These are phyloP conservation scores for Brachionus asplanchnoidis DNA, from an alignment of 1,140 invertebrate species.

Conservation along the genomic window DNA sequence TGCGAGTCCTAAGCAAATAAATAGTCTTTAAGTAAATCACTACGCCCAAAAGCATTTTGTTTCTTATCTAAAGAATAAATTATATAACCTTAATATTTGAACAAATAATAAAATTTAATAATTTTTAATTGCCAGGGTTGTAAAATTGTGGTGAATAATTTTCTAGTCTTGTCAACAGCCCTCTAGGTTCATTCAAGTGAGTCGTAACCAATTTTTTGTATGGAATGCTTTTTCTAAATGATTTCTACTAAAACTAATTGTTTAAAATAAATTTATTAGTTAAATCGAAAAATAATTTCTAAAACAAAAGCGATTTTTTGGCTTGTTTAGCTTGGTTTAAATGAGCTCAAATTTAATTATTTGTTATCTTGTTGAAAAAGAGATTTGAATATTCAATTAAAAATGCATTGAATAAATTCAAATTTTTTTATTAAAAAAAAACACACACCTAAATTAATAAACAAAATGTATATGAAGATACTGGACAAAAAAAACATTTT, in stretches of 20 bases:
- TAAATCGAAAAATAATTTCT: not conserved
- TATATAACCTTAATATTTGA: not conserved
- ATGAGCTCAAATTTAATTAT: not conserved
- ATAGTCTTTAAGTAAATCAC: not conserved
- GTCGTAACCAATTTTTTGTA: not conserved
- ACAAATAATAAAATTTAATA: not conserved
- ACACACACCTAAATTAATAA: not conserved
- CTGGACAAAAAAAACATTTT: not conserved
- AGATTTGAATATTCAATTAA: not conserved
- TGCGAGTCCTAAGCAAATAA: not conserved
- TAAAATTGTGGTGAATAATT: not conserved
- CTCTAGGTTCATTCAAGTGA: not conserved
- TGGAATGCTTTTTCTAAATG: not conserved
- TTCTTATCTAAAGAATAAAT: not conserved
- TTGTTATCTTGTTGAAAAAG: not conserved
- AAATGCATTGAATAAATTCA: not conserved
- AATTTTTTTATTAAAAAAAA: not conserved
- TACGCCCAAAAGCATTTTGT: not conserved
- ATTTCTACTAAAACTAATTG: not conserved
- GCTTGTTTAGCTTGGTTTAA: not conserved
- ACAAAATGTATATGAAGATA: not conserved
- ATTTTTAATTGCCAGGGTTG: not conserved
- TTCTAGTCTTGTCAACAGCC: not conserved
- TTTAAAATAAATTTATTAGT: not conserved
- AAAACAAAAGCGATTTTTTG: not conserved